These are phyloP conservation scores for Laticauda laticaudata DNA, from an alignment of 2,113 vertebrate genomes.

Conservation along the genomic window DNA sequence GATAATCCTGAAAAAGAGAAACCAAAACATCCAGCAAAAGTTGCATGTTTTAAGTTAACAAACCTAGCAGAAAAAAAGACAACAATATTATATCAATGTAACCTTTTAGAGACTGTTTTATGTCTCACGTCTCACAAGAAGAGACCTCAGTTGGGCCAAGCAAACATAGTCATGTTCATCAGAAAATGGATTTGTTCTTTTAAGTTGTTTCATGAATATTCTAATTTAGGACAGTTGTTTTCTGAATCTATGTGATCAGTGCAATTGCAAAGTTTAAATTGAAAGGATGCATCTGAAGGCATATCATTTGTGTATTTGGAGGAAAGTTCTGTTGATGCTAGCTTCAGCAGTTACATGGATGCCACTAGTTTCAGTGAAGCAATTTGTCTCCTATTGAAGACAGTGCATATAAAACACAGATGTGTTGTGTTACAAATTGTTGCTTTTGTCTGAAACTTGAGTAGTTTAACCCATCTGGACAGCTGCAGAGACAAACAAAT, in stretches of 20 bases:
- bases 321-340: background rate
- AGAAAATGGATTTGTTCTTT: background rate
- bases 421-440: slow-evolving; percentile 26
- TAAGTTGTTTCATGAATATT: background rate
- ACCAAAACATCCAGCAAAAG: background rate
- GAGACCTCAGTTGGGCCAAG: background rate
- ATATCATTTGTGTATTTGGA: background rate
- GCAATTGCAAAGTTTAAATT: background rate
- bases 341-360: background rate
- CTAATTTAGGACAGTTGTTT: background rate
- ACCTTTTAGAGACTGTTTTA: background rate
- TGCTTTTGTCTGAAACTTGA: slow-evolving; percentile 19
- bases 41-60: background rate
- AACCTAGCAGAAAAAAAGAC: background rate
- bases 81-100: background rate
- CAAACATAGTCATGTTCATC: background rate
- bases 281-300: background rate
- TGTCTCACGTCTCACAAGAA: background rate
- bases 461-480: slow-evolving; percentile 13
- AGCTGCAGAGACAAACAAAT: slow-evolving; percentile 20
- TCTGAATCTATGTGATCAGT: background rate
- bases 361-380: background rate
- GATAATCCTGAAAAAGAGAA: background rate
- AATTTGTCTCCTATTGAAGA: slow-evolving; percentile 15
- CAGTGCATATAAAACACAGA: slow-evolving; percentile 25